These are phyloP conservation scores for Rhea americana DNA, from an alignment of 2,113 vertebrate genomes.

Conservation along the genomic window DNA sequence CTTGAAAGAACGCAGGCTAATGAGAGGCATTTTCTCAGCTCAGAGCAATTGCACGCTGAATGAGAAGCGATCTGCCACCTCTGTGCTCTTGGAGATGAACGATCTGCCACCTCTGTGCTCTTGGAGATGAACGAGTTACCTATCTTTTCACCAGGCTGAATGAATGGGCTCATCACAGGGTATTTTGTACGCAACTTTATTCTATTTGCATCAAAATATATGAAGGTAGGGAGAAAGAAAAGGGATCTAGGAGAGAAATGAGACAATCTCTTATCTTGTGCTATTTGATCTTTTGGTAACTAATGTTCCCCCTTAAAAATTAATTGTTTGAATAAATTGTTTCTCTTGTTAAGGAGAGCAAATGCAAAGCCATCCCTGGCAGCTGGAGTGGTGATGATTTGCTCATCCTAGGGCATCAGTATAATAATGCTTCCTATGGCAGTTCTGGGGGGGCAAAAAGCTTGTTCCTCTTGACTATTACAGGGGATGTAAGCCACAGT, in stretches of 20 bases:
- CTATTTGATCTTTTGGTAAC: not conserved
- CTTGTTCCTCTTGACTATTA: not conserved
- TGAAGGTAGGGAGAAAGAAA: too few species aligned
- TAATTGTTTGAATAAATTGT: not conserved
- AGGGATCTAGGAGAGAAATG: not conserved
- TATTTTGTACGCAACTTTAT: not conserved
- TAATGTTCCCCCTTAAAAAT: not conserved
- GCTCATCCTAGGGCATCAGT: not conserved
- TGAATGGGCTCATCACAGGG: rapidly evolving
- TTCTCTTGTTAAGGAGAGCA: not conserved
- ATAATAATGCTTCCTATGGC: not conserved
- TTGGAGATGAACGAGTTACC: not conserved
- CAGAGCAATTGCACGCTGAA: rapidly evolving
- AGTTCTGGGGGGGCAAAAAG: too few species aligned
- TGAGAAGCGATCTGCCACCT: not conserved
- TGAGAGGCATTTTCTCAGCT: rapidly evolving
- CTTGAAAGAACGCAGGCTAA: not conserved
- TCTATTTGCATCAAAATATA: rapidly evolving
- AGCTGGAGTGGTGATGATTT: rapidly evolving
- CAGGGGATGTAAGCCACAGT: not conserved
- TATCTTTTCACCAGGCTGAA: not conserved
- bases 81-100: not conserved
- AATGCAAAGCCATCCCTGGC: not conserved
- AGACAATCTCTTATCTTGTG: rapidly evolving
- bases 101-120: not conserved